Conservation (phyloP, 2,797 vertebrate genomes). For the Pelobates cultripes region DNA sequence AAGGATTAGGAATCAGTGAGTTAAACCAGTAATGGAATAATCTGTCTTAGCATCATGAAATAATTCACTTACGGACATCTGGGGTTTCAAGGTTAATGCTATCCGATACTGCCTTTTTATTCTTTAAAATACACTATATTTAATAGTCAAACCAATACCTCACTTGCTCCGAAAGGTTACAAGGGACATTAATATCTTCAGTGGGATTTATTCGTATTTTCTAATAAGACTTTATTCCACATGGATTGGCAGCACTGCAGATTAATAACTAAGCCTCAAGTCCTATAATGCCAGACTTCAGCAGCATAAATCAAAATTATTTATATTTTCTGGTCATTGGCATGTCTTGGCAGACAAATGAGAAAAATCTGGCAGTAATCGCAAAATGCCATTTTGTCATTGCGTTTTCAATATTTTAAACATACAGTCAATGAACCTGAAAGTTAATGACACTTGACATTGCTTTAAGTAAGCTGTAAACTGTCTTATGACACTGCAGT, state of each 20-base stretch:
- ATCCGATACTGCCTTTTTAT: too few species aligned
- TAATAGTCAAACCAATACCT: neutral
- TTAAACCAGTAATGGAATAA: too few species aligned
- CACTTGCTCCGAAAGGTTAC: neutral
- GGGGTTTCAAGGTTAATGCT: too few species aligned
- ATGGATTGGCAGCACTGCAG: neutral
- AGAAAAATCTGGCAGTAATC: constrained; percentile 11
- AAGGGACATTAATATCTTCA: neutral
- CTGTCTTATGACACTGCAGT: constrained; percentile 23
- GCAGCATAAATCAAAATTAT: neutral
- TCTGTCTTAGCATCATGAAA: too few species aligned
- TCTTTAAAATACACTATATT: neutral
- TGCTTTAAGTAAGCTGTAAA: constrained; percentile 42
- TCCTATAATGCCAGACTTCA: neutral
- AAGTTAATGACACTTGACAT: constrained; percentile 37
- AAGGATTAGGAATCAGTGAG: too few species aligned
- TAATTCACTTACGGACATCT: too few species aligned
- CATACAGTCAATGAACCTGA: constrained; percentile 21
- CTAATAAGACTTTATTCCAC: neutral
- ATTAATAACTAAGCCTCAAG: neutral
- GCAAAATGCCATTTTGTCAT: constrained; percentile 1
- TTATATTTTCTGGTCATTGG: neutral
- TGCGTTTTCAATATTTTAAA: constrained; percentile 14
- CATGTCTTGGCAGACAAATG: constrained; percentile 6
- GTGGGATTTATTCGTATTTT: neutral